Conservation (phyloP, 1,140 invertebrate species). For the Lasioglossum baleicum region DNA sequence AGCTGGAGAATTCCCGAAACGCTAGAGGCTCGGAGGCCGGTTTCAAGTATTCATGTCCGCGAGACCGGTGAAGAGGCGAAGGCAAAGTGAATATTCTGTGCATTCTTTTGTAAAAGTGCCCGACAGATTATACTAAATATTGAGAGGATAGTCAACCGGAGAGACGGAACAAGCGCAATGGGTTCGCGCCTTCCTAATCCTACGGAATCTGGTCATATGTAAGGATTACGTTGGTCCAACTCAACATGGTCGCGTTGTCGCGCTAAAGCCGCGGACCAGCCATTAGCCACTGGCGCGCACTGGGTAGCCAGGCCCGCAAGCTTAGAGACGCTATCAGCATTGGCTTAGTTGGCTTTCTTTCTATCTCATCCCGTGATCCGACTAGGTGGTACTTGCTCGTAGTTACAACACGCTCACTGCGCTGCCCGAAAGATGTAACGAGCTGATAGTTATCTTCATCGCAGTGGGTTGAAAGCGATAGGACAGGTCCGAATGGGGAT, state of each 20-base stretch:
- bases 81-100: conserved; percentile 53
- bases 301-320: conserved; percentile 54
- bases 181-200: conserved; percentile 69
- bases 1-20: not conserved
- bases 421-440: conserved; percentile 66
- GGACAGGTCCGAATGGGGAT: conserved; percentile 51
- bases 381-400: conserved; percentile 62
- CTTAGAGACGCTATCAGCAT: conserved; percentile 71
- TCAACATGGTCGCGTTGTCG: conserved; percentile 63
- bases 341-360: conserved; percentile 69
- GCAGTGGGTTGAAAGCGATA: conserved; percentile 54
- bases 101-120: conserved; percentile 23
- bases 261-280: conserved; percentile 61
- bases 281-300: conserved; percentile 64
- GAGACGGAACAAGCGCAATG: conserved; percentile 64
- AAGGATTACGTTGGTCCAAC: conserved; percentile 72
- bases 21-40: not conserved
- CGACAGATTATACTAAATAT: conserved; percentile 49
- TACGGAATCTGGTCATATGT: conserved; percentile 70
- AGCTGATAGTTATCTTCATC: conserved; percentile 74
- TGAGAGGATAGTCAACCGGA: conserved; percentile 45
- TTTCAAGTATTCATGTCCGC: not conserved
- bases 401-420: conserved; percentile 53
- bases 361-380: conserved; percentile 67
- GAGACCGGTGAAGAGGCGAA: not conserved